phyloP scores from a whole-genome alignment of 2,888 invertebrate genomes.

The Apoda limacodes region DNA sequence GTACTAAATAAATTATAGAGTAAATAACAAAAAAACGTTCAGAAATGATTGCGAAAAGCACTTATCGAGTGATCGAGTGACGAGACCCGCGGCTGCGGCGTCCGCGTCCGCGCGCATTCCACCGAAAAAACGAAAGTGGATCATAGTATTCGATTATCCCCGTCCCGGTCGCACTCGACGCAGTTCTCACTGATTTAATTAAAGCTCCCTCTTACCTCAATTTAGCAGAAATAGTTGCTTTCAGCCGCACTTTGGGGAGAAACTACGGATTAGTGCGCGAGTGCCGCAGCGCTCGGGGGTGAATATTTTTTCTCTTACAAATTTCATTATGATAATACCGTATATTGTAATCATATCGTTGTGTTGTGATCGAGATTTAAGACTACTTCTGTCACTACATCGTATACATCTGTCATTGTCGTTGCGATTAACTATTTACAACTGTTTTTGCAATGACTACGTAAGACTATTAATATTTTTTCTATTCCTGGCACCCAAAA shows the following conservation, averaged over 20 bases:
- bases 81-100: too few relatives aligned
- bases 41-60: too few relatives aligned
- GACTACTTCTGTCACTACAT: slow-evolving; percentile 7
- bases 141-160: slow-evolving; percentile 47
- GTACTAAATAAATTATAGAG: too few relatives aligned
- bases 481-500: too few relatives aligned
- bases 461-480: too few relatives aligned
- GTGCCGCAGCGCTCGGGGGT: too few relatives aligned
- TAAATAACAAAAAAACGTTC: too few relatives aligned
- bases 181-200: slow-evolving; percentile 49
- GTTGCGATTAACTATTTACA: too few relatives aligned
- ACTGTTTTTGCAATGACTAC: too few relatives aligned
- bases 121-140: slow-evolving; percentile 43
- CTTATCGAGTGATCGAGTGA: too few relatives aligned
- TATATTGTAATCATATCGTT: slow-evolving; percentile 21
- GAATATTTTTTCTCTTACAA: slow-evolving; percentile 38
- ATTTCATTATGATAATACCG: slow-evolving; percentile 47
- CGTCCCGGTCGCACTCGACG: slow-evolving; percentile 18
- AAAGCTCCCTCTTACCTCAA: slow-evolving; percentile 50
- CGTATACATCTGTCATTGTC: slow-evolving; percentile 11
- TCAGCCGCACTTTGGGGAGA: slow-evolving; percentile 46
- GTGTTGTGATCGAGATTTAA: slow-evolving; percentile 22
- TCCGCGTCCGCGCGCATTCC: too few relatives aligned
- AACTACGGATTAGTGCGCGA: slow-evolving; percentile 35
- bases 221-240: slow-evolving; percentile 51